Conservation (phyloP, 2,888 invertebrate genomes). For the Actias luna region DNA sequence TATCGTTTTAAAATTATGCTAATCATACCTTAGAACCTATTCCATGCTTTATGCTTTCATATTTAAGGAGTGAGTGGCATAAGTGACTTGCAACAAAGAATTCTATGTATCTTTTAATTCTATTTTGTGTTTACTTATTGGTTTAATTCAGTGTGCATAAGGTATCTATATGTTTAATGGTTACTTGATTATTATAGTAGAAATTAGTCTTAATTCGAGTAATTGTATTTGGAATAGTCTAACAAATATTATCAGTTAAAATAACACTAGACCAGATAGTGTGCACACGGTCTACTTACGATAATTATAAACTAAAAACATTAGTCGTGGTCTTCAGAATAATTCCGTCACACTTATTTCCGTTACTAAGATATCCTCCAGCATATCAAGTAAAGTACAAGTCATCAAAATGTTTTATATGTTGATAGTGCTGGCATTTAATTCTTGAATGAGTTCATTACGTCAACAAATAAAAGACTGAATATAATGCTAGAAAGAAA, state of each 20-base stretch:
- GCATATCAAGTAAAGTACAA: too few relatives aligned
- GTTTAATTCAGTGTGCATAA: background rate
- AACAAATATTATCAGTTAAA: background rate
- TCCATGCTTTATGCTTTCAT: background rate
- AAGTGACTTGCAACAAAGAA: background rate
- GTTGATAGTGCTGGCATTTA: too few relatives aligned
- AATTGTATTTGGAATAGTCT: background rate
- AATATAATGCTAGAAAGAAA: too few relatives aligned
- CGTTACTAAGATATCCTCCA: background rate
- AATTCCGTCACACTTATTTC: background rate
- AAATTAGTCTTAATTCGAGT: background rate
- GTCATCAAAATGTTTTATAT: too few relatives aligned
- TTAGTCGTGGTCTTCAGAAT: background rate
- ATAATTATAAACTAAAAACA: background rate
- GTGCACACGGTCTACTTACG: background rate
- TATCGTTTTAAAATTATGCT: background rate
- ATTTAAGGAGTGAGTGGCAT: background rate
- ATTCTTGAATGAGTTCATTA: too few relatives aligned
- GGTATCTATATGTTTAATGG: background rate
- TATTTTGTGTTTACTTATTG: background rate
- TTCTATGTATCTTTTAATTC: background rate
- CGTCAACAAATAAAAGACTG: too few relatives aligned
- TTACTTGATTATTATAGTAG: background rate
- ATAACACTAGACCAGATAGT: background rate
- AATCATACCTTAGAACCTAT: background rate